Evolutionary conservation across 2,797 vertebrate genomes (phyloP).

Genomic region (Mallotus villosus): DNA sequence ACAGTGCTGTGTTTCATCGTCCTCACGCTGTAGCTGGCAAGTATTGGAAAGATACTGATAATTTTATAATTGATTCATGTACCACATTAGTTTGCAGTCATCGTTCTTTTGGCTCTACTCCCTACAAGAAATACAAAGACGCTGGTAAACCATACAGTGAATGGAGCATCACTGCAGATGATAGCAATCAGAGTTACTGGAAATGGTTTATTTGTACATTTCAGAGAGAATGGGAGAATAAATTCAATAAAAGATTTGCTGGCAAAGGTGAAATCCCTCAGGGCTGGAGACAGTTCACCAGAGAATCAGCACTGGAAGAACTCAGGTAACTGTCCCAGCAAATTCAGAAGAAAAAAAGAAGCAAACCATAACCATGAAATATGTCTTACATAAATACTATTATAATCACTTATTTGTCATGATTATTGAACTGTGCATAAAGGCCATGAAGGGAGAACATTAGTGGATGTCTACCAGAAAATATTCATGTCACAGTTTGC

Average conservation of each 20-base stretch:
- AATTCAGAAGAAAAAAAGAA: too few species aligned
- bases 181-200: slow-evolving; percentile 16
- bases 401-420: too few species aligned
- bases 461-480: too few species aligned
- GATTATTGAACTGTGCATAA: too few species aligned
- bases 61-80: slow-evolving; percentile 17
- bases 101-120: too few species aligned
- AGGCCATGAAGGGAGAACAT: too few species aligned
- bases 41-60: neutral
- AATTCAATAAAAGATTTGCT: slow-evolving; percentile 14
- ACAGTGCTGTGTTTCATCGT: slow-evolving; percentile 21
- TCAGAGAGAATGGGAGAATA: slow-evolving; percentile 7
- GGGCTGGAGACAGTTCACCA: slow-evolving; percentile 6
- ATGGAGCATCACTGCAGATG: slow-evolving; percentile 21
- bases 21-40: neutral
- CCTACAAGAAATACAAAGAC: slow-evolving; percentile 11
- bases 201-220: slow-evolving; percentile 32
- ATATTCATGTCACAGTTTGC: too few species aligned
- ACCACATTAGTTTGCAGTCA: neutral
- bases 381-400: too few species aligned
- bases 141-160: slow-evolving; percentile 16
- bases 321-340: neutral
- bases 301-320: neutral
- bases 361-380: too few species aligned
- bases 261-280: slow-evolving; percentile 9